phyloP scores from a whole-genome alignment of 1,140 invertebrate genomes.

The Cydia amplana region DNA sequence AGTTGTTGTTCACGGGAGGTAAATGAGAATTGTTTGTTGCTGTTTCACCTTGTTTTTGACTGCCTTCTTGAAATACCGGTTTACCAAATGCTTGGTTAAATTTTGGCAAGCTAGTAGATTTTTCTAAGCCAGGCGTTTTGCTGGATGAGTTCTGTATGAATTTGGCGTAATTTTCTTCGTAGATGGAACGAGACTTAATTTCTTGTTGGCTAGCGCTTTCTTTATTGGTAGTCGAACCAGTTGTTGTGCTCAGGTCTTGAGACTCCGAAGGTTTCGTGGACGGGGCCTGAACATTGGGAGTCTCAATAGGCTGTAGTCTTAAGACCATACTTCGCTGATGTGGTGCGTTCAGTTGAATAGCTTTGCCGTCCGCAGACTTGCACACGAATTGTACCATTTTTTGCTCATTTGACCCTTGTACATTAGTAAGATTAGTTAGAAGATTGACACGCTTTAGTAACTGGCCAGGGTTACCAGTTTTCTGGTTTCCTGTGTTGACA shows the following conservation, averaged over 20 bases:
- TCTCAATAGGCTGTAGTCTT: conserved; percentile 70
- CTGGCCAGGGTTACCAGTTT: conserved; percentile 63
- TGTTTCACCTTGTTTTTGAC: conserved; percentile 61
- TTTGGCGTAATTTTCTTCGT: conserved; percentile 80
- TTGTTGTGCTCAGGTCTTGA: conserved; percentile 52
- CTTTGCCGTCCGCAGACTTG: conserved; percentile 80
- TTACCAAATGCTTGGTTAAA: conserved; percentile 90
- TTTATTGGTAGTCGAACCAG: conserved; percentile 40
- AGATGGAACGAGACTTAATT: conserved; percentile 78
- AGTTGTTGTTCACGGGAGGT: conserved; percentile 42
- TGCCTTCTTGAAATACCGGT: conserved; percentile 79
- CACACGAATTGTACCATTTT: conserved; percentile 81
- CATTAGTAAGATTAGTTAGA: conserved; percentile 74
- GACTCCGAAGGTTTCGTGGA: conserved; percentile 53
- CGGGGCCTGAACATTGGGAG: conserved; percentile 52
- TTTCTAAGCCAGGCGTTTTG: conserved; percentile 58
- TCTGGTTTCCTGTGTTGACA: conserved; percentile 71
- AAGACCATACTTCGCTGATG: conserved; percentile 77
- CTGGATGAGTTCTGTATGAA: conserved; percentile 74
- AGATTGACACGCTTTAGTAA: conserved; percentile 76
- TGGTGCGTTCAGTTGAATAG: conserved; percentile 76
- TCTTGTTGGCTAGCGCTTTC: conserved; percentile 57
- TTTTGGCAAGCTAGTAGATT: conserved; percentile 82
- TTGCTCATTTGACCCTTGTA: conserved; percentile 75
- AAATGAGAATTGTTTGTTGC: conserved; percentile 54